phyloP scores from a whole-genome alignment of 2,888 invertebrate species.

The Poecilobothrus nobilitatus region DNA sequence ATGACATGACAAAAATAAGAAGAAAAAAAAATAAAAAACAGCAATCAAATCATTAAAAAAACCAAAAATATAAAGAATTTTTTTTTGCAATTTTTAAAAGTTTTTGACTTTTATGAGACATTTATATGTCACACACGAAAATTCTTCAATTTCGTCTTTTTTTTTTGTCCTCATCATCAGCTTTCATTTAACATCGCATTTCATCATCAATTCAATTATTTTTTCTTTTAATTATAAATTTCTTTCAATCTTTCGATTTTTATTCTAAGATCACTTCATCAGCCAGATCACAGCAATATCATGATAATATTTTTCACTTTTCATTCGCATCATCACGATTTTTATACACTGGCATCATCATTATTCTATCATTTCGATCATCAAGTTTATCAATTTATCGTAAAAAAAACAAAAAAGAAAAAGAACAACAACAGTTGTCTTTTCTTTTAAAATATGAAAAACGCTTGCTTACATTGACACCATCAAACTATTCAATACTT shows the following conservation, averaged over 20 bases:
- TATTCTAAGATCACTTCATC: too few relatives aligned
- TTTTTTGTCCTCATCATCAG: neutral
- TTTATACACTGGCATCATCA: neutral
- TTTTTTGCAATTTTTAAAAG: neutral
- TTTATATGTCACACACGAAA: slow-evolving; percentile 6
- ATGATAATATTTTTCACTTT: neutral
- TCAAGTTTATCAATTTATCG: too few relatives aligned
- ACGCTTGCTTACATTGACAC: too few relatives aligned
- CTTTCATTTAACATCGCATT: neutral
- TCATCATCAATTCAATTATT: too few relatives aligned
- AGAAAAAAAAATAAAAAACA: neutral
- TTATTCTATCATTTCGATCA: neutral
- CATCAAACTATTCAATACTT: neutral
- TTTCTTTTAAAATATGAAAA: too few relatives aligned
- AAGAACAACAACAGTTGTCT: too few relatives aligned
- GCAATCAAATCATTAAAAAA: neutral
- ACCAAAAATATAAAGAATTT: neutral
- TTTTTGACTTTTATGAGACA: neutral
- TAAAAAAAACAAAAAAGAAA: too few relatives aligned
- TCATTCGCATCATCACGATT: neutral
- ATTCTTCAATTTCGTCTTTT: neutral
- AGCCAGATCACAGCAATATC: too few relatives aligned
- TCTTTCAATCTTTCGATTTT: too few relatives aligned
- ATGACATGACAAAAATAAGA: too few relatives aligned
- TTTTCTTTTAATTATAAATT: too few relatives aligned